phyloP scores from a whole-genome alignment of 1,140 invertebrate genomes.

The Saxidomus purpurata region DNA sequence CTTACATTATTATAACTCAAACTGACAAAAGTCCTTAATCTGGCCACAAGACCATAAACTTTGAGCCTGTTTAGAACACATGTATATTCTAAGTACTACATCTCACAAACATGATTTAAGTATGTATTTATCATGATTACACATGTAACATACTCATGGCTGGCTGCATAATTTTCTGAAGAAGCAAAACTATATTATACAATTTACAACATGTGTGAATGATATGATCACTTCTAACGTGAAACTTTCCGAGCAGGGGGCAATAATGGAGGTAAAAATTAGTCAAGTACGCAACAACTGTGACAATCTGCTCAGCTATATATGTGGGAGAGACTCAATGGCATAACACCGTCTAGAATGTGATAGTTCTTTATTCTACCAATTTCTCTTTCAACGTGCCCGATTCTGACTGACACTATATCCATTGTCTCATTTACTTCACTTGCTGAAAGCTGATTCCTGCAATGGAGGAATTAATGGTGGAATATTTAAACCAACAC shows the following conservation, averaged over 20 bases:
- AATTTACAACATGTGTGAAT: no score
- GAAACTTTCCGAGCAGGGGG: background rate
- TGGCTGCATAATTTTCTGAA: no score
- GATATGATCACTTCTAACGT: no score
- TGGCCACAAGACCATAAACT: no score
- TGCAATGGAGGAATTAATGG: slow-evolving; percentile 49
- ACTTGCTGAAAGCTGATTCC: slow-evolving; percentile 60
- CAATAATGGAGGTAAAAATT: background rate
- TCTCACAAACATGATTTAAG: no score
- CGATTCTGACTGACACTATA: slow-evolving; percentile 78
- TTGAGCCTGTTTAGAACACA: no score
- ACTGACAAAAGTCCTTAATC: no score
- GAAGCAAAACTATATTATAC: no score
- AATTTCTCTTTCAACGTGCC: slow-evolving; percentile 82
- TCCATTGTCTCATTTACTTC: slow-evolving; percentile 73
- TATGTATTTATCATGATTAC: no score
- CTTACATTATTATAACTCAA: no score
- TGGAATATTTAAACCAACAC: slow-evolving; percentile 58
- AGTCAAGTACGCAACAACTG: background rate
- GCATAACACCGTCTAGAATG: slow-evolving; percentile 29
- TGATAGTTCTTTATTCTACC: slow-evolving; percentile 64
- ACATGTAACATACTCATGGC: no score
- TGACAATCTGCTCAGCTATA: slow-evolving; percentile 1
- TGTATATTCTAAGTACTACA: no score
- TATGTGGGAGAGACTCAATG: background rate